These are phyloP conservation scores for Microtus ochrogaster DNA, from an alignment of 2,113 vertebrate species.

Conservation along the genomic window DNA sequence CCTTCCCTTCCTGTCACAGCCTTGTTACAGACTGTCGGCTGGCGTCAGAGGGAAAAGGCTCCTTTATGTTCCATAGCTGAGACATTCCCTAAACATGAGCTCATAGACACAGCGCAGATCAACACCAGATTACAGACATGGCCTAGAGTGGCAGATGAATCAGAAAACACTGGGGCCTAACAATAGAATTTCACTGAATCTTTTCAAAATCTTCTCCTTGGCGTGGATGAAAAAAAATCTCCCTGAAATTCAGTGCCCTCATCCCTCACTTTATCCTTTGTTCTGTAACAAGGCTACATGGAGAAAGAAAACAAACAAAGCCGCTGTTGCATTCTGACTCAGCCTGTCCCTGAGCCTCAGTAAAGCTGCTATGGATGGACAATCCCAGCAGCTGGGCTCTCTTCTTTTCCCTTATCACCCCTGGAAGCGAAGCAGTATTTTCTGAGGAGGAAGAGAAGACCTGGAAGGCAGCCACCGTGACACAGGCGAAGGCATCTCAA, in stretches of 20 bases:
- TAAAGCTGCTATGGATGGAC: neutral
- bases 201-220: constrained; percentile 11
- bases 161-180: neutral
- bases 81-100: neutral
- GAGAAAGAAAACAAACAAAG: neutral
- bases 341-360: neutral
- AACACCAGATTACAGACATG: neutral
- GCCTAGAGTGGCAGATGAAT: neutral
- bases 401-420: neutral
- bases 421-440: neutral
- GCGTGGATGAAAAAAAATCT: neutral
- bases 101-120: neutral
- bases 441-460: neutral
- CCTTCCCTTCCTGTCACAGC: neutral
- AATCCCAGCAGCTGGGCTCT: neutral
- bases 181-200: neutral
- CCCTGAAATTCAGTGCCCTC: neutral
- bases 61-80: neutral
- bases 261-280: constrained; percentile 22
- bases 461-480: neutral
- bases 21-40: neutral
- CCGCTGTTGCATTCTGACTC: neutral
- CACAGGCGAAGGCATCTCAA: neutral
- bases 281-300: neutral
- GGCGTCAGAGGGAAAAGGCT: neutral